Conservation (phyloP, 2,888 invertebrate species). For the Crepidodera aurea region DNA sequence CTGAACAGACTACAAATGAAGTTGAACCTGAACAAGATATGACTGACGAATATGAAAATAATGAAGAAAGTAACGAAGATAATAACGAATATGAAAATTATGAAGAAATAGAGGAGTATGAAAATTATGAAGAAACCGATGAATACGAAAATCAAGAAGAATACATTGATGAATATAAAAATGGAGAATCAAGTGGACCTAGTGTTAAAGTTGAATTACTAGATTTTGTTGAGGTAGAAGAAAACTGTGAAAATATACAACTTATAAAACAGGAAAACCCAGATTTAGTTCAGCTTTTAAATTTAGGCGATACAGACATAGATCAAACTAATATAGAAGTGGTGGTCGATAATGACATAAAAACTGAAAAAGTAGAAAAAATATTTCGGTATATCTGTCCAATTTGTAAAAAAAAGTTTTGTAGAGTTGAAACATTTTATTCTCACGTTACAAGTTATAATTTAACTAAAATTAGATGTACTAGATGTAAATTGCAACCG, state of each 20-base stretch:
- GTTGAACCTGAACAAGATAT: not conserved
- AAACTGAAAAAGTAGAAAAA: not conserved
- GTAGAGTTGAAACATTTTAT: not conserved
- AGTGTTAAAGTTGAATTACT: not conserved
- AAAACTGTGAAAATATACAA: not conserved
- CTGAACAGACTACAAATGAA: not conserved
- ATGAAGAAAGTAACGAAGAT: not conserved
- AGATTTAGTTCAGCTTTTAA: not conserved
- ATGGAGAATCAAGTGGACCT: not conserved
- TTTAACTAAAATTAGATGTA: constrained; percentile 12
- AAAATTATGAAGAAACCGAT: not conserved
- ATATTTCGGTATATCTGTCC: constrained; percentile 11
- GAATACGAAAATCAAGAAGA: not conserved
- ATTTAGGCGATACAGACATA: not conserved
- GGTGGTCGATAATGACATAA: constrained; percentile 4
- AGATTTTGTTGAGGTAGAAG: not conserved
- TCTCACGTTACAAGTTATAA: constrained; percentile 2
- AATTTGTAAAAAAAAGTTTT: constrained; percentile 13
- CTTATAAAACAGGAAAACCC: not conserved
- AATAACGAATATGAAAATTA: not conserved
- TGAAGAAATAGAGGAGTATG: not conserved
- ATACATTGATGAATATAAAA: not conserved
- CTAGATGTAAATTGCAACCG: not conserved
- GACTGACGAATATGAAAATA: not conserved
- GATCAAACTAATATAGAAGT: constrained; percentile 15